Evolutionary conservation across 2,797 vertebrate genomes (phyloP).

Genomic region (Enteromius argenteus): DNA sequence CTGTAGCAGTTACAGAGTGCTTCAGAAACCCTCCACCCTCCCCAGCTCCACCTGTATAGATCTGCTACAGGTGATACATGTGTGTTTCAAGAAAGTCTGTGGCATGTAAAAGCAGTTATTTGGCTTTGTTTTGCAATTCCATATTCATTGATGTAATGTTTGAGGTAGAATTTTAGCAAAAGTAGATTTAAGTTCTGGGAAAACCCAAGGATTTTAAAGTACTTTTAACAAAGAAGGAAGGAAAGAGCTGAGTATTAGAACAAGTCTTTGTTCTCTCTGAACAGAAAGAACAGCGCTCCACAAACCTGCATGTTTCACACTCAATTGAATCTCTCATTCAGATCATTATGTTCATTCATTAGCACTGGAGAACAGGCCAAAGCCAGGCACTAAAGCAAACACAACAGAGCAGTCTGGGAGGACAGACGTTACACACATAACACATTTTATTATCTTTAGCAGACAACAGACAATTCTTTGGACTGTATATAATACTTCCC

Average conservation of each 20-base stretch:
- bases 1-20: no score
- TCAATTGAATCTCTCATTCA: conserved; percentile 74
- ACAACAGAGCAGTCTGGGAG: conserved; percentile 62
- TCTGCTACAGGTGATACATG: no score
- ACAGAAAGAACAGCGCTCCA: conserved; percentile 64
- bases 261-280: conserved; percentile 66
- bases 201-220: background rate
- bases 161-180: background rate
- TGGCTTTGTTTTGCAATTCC: background rate
- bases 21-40: no score
- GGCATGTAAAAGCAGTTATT: background rate
- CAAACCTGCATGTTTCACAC: conserved; percentile 74
- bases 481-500: background rate
- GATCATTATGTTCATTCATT: conserved; percentile 80
- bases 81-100: background rate
- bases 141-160: background rate
- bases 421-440: conserved; percentile 43
- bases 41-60: no score
- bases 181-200: background rate
- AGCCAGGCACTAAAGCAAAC: conserved; percentile 65
- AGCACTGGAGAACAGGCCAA: conserved; percentile 53
- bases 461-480: background rate
- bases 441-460: background rate
- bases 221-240: background rate
- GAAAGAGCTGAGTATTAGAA: background rate